Conservation (phyloP, 2,888 invertebrate species). For the Odiellus spinosus region DNA sequence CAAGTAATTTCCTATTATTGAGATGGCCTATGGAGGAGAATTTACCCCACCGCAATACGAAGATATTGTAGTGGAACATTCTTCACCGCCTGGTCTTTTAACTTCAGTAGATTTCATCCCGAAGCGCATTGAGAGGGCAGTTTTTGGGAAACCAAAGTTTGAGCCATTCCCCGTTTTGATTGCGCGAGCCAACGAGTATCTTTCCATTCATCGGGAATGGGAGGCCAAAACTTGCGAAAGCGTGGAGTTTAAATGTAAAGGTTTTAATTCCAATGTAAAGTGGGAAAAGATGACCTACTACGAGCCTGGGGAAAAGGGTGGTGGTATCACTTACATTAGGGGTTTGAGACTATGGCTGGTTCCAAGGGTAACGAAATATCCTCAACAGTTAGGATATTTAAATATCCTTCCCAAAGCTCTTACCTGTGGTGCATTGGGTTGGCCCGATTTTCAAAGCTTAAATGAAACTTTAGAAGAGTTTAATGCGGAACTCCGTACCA, state of each 20-base stretch:
- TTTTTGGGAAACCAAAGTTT: not conserved
- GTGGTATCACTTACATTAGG: not conserved
- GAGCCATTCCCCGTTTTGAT: constrained; percentile 1
- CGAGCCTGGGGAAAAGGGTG: constrained; percentile 2
- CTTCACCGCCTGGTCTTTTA: not conserved
- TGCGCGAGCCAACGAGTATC: constrained; percentile 17
- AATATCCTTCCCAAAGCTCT: constrained; percentile 12
- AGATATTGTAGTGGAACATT: not conserved
- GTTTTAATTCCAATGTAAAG: constrained; percentile 3
- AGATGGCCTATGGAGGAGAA: not conserved
- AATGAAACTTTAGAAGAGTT: constrained; percentile 6
- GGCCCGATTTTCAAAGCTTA: constrained; percentile 9
- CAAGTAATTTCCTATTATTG: too few relatives aligned
- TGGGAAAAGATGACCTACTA: constrained; percentile 15
- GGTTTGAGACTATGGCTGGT: constrained; percentile 9
- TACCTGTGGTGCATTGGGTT: constrained; percentile 5
- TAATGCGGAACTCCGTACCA: constrained; percentile 3
- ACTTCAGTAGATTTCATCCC: not conserved
- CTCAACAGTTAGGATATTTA: constrained; percentile 14
- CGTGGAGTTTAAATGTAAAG: constrained; percentile 16
- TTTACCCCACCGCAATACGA: not conserved
- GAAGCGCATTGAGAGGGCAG: not conserved
- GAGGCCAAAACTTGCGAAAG: constrained; percentile 17
- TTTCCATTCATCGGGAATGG: constrained; percentile 12
- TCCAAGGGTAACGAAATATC: not conserved